Evolutionary conservation across 1,140 invertebrate species (phyloP), one percentile per base, ranked within the genome.

Genomic region (Tetragonula clypearis): DNA sequence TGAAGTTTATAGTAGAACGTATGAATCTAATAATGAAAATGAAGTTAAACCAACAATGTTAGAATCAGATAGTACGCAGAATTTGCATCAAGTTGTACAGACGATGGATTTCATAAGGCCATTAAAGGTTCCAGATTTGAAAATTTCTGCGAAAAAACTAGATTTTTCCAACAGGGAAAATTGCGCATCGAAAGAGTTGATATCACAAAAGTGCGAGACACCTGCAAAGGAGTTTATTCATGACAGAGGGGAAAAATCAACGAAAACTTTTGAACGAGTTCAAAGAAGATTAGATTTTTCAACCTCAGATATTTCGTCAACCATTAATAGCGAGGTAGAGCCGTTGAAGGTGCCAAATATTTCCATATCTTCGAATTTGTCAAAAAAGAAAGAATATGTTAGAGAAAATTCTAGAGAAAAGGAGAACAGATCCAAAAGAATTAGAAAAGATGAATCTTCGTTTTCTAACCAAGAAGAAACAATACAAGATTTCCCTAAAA

Each of bases 41-140:
- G 74, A 83, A 87, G 53, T 73, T 76, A 73, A 90, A 23, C 58
- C 41, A 65, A 79, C 73, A 17, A 41, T 86, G 74, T n/a, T 84
- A 76, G 87, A 89, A 30, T 75, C 75, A 72, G 87, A 84, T 74
- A 84, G 60, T 78, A 77, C 68, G 23, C 81, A 90, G 17, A 90
- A 88, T 86, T 79, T 86, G 8, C 88, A 88, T 71, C 76, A 90
- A 74, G 60, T 81, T 41, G 72, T 84, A 79, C 73, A 86, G 78
- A 93, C 92, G 77, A 94, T 95, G 94, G 93, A 94, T 82, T 93
- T 93, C 65, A 91, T 94, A 84, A 93, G 93, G 83, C 92, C 94
- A 49, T 81, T 94, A 30, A 95, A 94, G 90, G 92, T 94, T 66
- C 93, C 94, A 76, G 94, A 95, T 87, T 86, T 94, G 23, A 95